phyloP scores from a whole-genome alignment of 2,113 vertebrate genomes.

The Calidris pugnax region DNA sequence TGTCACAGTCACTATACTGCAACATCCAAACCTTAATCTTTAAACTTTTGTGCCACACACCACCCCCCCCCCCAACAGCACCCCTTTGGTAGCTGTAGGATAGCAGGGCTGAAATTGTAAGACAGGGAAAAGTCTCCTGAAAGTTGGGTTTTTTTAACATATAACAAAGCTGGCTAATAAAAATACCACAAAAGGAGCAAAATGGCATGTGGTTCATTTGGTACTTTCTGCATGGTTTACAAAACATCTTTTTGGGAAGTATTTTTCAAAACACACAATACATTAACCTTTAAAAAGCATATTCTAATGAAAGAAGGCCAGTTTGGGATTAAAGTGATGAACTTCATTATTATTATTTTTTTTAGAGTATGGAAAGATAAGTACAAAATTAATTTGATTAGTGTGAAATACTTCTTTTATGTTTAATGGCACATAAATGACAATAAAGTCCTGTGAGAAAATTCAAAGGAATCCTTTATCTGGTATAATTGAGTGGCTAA shows the following conservation, averaged over 20 bases:
- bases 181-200: neutral
- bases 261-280: neutral
- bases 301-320: neutral
- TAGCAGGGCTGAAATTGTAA: neutral
- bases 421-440: neutral
- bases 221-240: neutral
- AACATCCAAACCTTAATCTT: neutral
- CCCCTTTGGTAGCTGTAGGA: neutral
- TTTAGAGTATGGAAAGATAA: neutral
- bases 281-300: neutral
- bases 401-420: neutral
- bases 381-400: neutral
- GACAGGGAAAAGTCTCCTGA: neutral
- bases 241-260: neutral
- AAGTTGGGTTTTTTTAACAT: neutral
- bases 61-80: neutral
- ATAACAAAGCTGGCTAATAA: neutral
- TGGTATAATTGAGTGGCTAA: neutral
- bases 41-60: neutral
- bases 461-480: neutral
- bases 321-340: neutral
- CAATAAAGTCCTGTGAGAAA: neutral
- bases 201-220: neutral
- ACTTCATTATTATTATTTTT: neutral
- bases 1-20: neutral